Conservation (phyloP, 2,888 invertebrate species). For the Iselma pallidipennis region DNA sequence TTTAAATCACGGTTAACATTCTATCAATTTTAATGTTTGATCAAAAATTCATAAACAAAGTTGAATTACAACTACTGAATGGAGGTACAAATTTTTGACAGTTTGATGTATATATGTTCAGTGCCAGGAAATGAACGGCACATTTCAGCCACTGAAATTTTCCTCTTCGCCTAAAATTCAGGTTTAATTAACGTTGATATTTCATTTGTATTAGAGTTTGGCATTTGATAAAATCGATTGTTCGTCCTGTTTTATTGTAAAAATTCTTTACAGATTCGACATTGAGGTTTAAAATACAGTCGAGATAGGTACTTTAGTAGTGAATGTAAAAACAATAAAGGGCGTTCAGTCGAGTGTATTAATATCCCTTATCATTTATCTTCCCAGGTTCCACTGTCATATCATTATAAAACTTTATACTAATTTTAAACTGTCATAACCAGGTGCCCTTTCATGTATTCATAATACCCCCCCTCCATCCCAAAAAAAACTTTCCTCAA, state of each 20-base stretch:
- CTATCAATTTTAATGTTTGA: neutral
- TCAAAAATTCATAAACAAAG: slow-evolving; percentile 7
- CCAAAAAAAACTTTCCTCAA: slow-evolving; percentile 19
- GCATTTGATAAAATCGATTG: neutral
- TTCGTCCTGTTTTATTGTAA: slow-evolving; percentile 26
- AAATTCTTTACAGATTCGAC: slow-evolving; percentile 14
- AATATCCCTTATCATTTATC: slow-evolving; percentile 31
- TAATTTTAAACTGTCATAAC: slow-evolving; percentile 39
- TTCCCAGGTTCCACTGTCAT: slow-evolving; percentile 24
- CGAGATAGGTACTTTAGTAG: neutral
- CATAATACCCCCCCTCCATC: slow-evolving; percentile 36
- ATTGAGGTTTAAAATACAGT: neutral
- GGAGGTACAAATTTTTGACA: neutral
- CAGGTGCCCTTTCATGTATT: slow-evolving; percentile 37
- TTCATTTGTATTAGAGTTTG: neutral
- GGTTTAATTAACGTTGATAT: slow-evolving; percentile 6
- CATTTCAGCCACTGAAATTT: neutral
- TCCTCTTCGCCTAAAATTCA: neutral
- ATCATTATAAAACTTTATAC: slow-evolving; percentile 32
- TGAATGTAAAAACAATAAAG: slow-evolving; percentile 27
- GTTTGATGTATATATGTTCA: neutral
- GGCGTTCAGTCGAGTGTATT: slow-evolving; percentile 22
- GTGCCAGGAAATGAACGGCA: neutral
- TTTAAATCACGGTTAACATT: slow-evolving; percentile 1
- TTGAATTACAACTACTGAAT: neutral